phyloP scores from a whole-genome alignment of 2,888 invertebrate genomes.

The Drosophila anomelani region DNA sequence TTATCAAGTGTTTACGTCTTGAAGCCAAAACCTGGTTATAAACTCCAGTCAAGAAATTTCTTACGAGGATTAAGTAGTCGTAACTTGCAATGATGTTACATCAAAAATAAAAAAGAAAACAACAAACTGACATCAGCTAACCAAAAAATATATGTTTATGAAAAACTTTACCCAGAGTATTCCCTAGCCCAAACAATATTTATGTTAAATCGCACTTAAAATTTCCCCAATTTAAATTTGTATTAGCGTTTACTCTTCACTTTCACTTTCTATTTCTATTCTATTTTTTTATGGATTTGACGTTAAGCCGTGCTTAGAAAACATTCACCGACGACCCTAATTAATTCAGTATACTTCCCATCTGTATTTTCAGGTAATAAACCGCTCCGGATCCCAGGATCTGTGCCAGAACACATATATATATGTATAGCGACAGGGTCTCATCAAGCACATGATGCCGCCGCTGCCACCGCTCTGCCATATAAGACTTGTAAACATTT shows the following conservation, averaged over 20 bases:
- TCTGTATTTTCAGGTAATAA: slow-evolving; percentile 29
- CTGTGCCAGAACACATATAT: slow-evolving; percentile 4
- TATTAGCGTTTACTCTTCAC: slow-evolving; percentile 1
- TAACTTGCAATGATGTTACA: slow-evolving; percentile 6
- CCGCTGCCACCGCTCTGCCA: slow-evolving; percentile 36
- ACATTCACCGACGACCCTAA: slow-evolving; percentile 11
- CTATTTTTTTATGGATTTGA: slow-evolving; percentile 4
- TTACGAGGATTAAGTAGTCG: slow-evolving; percentile 2
- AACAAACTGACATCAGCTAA: background rate
- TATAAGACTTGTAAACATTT: slow-evolving; percentile 75
- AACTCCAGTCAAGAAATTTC: slow-evolving; percentile 4
- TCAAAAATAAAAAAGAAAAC: no score
- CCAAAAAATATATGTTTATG: slow-evolving; percentile 1
- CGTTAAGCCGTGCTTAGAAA: slow-evolving; percentile 6
- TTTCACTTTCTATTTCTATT: background rate
- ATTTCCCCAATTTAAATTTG: slow-evolving; percentile 2
- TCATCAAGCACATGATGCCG: slow-evolving; percentile 56
- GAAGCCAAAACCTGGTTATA: background rate
- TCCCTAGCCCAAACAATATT: background rate
- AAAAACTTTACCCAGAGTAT: background rate
- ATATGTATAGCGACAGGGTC: slow-evolving; percentile 32
- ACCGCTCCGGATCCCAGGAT: slow-evolving; percentile 8
- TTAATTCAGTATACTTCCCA: slow-evolving; percentile 10
- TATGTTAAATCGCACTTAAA: slow-evolving; percentile 9
- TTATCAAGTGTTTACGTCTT: background rate